Evolutionary conservation across 2,113 vertebrate species (phyloP).

Genomic region (Menidia beryllina): DNA sequence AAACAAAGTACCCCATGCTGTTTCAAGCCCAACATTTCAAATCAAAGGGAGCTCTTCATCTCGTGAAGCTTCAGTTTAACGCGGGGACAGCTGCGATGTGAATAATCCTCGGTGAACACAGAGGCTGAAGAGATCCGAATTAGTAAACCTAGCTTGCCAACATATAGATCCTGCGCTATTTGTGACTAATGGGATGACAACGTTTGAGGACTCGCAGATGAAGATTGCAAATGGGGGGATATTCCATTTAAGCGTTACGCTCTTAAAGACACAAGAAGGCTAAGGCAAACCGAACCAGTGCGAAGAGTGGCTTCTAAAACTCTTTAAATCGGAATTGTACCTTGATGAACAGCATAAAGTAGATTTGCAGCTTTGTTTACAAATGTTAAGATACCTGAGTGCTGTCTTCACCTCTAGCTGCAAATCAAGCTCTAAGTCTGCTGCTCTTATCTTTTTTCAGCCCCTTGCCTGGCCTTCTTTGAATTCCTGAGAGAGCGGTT

Average conservation of each 20-base stretch:
- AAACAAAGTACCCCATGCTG: conserved; percentile 12
- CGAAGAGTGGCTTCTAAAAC: too few relatives aligned
- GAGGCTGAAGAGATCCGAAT: neutral
- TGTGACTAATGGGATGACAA: conserved; percentile 13
- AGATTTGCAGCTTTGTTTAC: too few relatives aligned
- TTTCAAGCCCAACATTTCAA: conserved; percentile 25
- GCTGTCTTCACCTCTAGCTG: neutral
- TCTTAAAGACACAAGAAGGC: too few relatives aligned
- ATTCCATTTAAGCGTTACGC: too few relatives aligned
- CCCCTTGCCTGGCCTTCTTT: conserved; percentile 11
- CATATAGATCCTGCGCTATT: conserved; percentile 1
- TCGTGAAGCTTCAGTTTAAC: neutral
- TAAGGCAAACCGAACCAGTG: too few relatives aligned
- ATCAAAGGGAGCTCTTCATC: conserved; percentile 28
- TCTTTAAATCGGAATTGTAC: too few relatives aligned
- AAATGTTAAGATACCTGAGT: too few relatives aligned
- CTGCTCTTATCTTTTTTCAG: neutral
- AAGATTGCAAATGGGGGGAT: neutral
- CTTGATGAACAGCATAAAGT: too few relatives aligned
- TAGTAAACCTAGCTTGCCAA: neutral
- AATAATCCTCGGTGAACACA: neutral
- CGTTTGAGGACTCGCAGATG: conserved; percentile 3
- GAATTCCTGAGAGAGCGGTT: too few relatives aligned
- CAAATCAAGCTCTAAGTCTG: conserved; percentile 41
- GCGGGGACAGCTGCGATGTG: neutral